Evolutionary conservation across 2,113 vertebrate species (phyloP), one percentile per base, ranked within the genome.

Genomic region (Tychaedon coryphoeus): DNA sequence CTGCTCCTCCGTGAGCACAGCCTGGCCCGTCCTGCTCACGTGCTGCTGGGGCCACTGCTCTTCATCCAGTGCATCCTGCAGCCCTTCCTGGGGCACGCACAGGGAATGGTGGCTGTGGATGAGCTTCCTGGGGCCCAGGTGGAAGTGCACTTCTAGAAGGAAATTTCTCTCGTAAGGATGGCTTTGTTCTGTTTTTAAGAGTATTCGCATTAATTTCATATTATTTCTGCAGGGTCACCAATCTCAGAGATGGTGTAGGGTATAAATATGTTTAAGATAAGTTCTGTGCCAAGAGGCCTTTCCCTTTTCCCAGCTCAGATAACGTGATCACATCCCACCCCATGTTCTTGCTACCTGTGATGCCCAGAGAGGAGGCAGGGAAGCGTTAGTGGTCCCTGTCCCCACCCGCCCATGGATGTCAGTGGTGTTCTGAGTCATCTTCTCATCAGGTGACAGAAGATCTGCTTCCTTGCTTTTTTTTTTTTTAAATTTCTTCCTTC

Each of bases 21-120:
- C 54, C 71, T 33, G 80, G 5, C 38, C 38, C 0, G 1, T 61
- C 25, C 47, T 0, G 10, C 6, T 14, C 42, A 0, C 0, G 0
- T 36, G 48, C 51, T 45, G 72, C 57, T 0, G 0, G 78, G 48
- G 64, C 38, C 6, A 0, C 23, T 1, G 13, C 29, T 33, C 12
- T 38, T 38, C 7, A 2, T 31, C 47, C 5, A 8, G 20, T 3
- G 53, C 28, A 4, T 40, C 66, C 48, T 1, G 7, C 42, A 40
- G 51, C 56, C 43, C 42, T 18, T 12, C 13, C 38, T 0, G 0
- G 57, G 45, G 45, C 71, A 36, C 53, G 31, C 3, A 0, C 11
- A 6, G 19, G 23, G 71, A 20, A 5, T 0, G 3, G 0, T 15
- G 43, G 24, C 58, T 74, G 16, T 70, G 50, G 20, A 9, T 1